phyloP scores from a whole-genome alignment of 2,113 vertebrate species.

The Solenodon paradoxus region DNA sequence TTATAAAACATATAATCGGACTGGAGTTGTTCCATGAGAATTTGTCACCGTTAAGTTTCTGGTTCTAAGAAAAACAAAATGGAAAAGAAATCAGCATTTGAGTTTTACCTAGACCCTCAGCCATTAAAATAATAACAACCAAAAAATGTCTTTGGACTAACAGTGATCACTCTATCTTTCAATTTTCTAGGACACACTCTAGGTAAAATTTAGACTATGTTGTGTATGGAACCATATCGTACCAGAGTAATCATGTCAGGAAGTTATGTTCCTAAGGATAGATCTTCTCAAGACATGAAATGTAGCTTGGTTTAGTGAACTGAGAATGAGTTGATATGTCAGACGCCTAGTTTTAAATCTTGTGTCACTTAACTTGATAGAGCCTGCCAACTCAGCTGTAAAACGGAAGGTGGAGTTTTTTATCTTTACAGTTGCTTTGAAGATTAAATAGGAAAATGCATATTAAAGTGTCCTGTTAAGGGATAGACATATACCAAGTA shows the following conservation, averaged over 20 bases:
- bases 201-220: background rate
- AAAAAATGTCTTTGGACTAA: background rate
- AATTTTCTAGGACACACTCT: background rate
- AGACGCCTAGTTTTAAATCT: background rate
- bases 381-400: background rate
- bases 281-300: background rate
- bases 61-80: background rate
- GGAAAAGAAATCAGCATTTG: background rate
- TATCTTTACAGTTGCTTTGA: background rate
- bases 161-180: background rate
- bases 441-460: background rate
- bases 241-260: fast-evolving
- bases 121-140: background rate
- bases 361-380: background rate
- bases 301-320: background rate
- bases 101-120: background rate
- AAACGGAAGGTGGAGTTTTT: background rate
- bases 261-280: background rate
- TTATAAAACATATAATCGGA: background rate
- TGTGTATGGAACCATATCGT: background rate
- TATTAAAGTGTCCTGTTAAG: background rate
- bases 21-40: background rate
- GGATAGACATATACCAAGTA: background rate
- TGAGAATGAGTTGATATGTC: background rate
- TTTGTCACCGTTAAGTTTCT: background rate